Base-by-base conservation (phyloP, 2,113 vertebrate genomes). In the Pluvialis apricaria region DNA sequence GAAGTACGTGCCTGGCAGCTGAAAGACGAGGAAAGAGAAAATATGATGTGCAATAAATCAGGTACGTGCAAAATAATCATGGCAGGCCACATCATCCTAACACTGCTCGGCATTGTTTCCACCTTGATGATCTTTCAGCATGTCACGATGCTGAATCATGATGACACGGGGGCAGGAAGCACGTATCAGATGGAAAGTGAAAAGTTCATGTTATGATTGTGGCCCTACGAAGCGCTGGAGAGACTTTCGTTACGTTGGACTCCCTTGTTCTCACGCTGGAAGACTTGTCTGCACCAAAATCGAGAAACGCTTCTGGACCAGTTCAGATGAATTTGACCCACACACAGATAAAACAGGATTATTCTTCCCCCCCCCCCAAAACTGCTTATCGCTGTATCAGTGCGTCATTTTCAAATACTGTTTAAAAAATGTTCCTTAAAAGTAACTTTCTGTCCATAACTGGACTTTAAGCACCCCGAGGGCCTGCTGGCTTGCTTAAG, bases 61-160 rank as follows among this genome's bases (percentile, higher is more conserved):
- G 76, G 92, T 92, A 90, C 51, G 34, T 4, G 32, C 51, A 87
- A 84, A 97, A 89, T 90, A 95, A 92, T 77, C 73, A 22, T 3
- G 32, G 73, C 81, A 86, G 62, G 70, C 54, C 84, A 86, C 88
- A 95, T 58, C 86, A 96, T 58, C 88, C 75, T 81, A 81, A 91
- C 66, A 69, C 85, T 84, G 93, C 95, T 95, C 75, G 5, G 90
- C 84, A 96, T 93, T 96, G 95, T 97, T 97, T 97, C 94, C 90
- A 96, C 96, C 90, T 93, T 96, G 91, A 96, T 96, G 95, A 91
- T 87, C 92, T 96, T 96, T 96, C 94, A 96, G 94, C 88, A 96
- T 95, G 93, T 96, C 86, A 82, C 9, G 8, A 51, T 92, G 94
- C 94, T 97, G 97, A 97, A 93, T 96, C 95, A 96, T 61, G 55